phyloP scores from a whole-genome alignment of 1,140 invertebrate species.

The Rhizoglyphus robini region DNA sequence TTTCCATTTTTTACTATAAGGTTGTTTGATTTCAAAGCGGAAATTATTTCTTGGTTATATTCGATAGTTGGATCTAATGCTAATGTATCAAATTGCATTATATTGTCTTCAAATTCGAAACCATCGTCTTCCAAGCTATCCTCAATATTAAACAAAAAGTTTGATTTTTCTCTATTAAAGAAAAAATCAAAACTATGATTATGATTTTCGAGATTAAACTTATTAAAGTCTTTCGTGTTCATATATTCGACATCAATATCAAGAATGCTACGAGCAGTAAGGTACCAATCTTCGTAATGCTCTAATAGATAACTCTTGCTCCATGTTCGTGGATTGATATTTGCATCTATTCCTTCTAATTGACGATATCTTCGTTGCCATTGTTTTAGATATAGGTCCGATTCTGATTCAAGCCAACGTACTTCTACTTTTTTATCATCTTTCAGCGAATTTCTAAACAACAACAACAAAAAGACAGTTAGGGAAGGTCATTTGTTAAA shows the following conservation, averaged over 20 bases:
- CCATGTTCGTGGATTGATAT: neutral
- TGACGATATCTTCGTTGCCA: constrained; percentile 17
- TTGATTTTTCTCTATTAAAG: neutral
- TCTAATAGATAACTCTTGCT: neutral
- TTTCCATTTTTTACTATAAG: constrained; percentile 6
- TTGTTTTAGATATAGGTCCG: constrained; percentile 19
- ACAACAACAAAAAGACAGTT: neutral
- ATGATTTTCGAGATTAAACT: constrained; percentile 4
- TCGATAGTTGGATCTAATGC: neutral
- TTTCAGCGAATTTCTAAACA: neutral
- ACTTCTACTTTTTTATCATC: constrained; percentile 18
- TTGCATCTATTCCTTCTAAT: constrained; percentile 10
- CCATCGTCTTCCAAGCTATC: neutral
- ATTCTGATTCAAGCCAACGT: constrained; percentile 5
- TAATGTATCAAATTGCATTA: neutral
- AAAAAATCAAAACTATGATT: neutral
- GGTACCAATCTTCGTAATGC: constrained; percentile 15
- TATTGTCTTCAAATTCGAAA: neutral
- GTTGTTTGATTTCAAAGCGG: constrained; percentile 1
- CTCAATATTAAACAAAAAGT: neutral
- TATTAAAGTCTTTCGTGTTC: neutral
- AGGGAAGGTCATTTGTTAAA: neutral
- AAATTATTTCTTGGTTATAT: neutral
- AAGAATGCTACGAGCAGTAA: neutral
- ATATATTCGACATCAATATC: constrained; percentile 5